These are phyloP conservation scores for Erannis defoliaria DNA, from an alignment of 2,888 invertebrate species.

Conservation along the genomic window DNA sequence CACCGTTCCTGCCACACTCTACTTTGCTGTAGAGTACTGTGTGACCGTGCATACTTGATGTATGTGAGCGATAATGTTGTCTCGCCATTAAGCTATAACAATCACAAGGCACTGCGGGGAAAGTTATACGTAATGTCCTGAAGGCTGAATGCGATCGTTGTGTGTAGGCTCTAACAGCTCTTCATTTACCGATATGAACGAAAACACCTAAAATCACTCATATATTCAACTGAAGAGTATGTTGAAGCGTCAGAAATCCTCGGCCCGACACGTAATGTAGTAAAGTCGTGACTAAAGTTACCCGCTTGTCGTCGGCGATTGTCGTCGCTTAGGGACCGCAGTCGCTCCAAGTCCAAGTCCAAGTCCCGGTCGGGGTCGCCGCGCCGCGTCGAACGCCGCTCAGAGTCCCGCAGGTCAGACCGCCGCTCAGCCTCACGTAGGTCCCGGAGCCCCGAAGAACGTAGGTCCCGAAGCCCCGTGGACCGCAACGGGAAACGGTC, in stretches of 20 bases:
- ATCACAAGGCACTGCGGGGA: neutral
- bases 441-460: slow-evolving; percentile 45
- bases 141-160: no score
- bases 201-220: no score
- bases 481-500: slow-evolving; percentile 59
- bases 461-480: slow-evolving; percentile 32
- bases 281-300: slow-evolving; percentile 47
- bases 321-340: slow-evolving; percentile 69
- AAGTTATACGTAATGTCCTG: no score
- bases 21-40: neutral
- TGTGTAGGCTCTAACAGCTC: no score
- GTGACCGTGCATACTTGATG: neutral
- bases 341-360: slow-evolving; percentile 71
- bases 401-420: slow-evolving; percentile 56
- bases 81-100: neutral
- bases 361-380: slow-evolving; percentile 66
- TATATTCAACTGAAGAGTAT: neutral
- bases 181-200: no score
- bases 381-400: slow-evolving; percentile 62
- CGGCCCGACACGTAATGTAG: slow-evolving; percentile 23
- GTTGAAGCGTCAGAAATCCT: slow-evolving; percentile 30
- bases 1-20: neutral
- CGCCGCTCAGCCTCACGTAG: slow-evolving; percentile 47
- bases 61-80: no score
- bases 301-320: slow-evolving; percentile 30